These are phyloP conservation scores for Cebus imitator DNA, from an alignment of 2,113 vertebrate genomes.

Conservation along the genomic window DNA sequence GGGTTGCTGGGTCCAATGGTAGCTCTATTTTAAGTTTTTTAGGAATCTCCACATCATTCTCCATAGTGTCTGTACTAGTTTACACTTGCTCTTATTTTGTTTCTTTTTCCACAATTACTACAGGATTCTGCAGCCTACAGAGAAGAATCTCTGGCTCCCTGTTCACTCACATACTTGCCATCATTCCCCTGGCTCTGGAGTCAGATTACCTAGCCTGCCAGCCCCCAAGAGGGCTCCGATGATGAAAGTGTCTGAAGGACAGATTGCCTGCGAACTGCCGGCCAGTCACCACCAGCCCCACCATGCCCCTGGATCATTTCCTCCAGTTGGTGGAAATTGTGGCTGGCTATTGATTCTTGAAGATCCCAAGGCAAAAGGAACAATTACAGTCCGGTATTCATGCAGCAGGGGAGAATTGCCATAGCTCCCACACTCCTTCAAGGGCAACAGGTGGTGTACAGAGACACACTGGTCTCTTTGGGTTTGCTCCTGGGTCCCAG, in stretches of 20 bases:
- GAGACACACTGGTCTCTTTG: slow-evolving; percentile 74
- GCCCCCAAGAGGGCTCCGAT: neutral
- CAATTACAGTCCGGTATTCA: slow-evolving; percentile 46
- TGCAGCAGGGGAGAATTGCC: slow-evolving; percentile 45
- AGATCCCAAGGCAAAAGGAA: slow-evolving; percentile 65
- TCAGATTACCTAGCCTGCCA: neutral
- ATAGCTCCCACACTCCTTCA: slow-evolving; percentile 69
- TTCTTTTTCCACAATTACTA: neutral
- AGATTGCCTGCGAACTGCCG: neutral
- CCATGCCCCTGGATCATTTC: neutral
- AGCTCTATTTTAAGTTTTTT: no score
- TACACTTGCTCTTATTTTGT: neutral
- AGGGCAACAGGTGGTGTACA: slow-evolving; percentile 74
- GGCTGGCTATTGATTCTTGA: slow-evolving; percentile 44
- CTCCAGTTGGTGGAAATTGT: neutral
- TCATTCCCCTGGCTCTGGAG: neutral
- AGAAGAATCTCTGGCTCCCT: neutral
- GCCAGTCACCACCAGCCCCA: accelerated
- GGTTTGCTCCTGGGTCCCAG: slow-evolving; percentile 65
- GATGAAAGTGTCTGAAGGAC: neutral
- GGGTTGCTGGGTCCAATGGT: no score
- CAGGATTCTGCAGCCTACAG: neutral
- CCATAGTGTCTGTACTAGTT: no score
- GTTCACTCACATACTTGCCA: neutral
- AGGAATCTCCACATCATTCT: no score